Evolutionary conservation across 2,888 invertebrate species (phyloP), one percentile per base, ranked within the genome.

Genomic region (Dascillus cervinus): DNA sequence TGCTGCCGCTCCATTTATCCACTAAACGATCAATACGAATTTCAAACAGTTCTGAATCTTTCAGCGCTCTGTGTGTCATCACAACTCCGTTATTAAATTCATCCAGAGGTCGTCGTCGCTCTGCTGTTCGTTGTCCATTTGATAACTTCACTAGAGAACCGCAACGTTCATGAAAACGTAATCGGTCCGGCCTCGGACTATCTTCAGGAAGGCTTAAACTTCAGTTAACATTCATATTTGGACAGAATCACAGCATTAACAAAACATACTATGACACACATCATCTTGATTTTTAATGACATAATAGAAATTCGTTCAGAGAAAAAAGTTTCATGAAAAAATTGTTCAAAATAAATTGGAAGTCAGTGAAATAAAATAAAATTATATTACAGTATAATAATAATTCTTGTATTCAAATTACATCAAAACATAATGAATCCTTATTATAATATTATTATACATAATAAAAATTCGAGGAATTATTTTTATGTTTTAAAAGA

Each of bases 31-130:
- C 94, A 44, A 96, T 90, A 31, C 90, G 76, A 56, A 95, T 92
- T 75, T 95, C 94, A 64, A 95, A 96, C 11, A 94, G 65, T 63
- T 95, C 95, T 53, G 88, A 82, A 58, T 91, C 89, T 38, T 76
- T 72, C 3, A 96, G 66, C 0, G 89, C 82, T 21, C 95, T 73
- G 54, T 90, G 87, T 2, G 92, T 94, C 87, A 95, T 90, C 2
- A 94, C 90, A 2, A 95, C 91, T 0, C 91, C 94, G 62, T 95
- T 92, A 62, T 95, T 94, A 61, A 94, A 95, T 62, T 95, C 94
- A 55, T 92, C 92, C 3, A 88, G 66, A 0, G 94, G 92, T 35
- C 90, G 73, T 31, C 86, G 75, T 37, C 95, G 73, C 58, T 92
- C 89, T 0, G 92, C 92, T 3, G 87, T 82, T 44, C 90, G 73